phyloP scores from a whole-genome alignment of 1,140 invertebrate species.

The Scaptomyza pallida region DNA sequence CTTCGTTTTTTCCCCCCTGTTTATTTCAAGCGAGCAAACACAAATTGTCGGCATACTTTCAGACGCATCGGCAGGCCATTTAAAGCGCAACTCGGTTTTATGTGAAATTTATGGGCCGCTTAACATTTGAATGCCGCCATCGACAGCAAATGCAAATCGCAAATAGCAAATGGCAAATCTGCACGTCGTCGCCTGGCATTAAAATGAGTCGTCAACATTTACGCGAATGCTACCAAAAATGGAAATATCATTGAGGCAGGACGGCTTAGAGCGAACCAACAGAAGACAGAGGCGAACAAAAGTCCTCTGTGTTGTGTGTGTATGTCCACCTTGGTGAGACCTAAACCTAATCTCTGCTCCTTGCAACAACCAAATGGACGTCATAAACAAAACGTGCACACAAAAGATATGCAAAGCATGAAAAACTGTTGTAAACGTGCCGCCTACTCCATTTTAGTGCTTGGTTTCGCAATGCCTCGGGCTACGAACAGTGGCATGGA shows the following conservation, averaged over 20 bases:
- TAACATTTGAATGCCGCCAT: constrained; percentile 47
- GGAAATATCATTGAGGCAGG: constrained; percentile 14
- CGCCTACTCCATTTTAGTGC: constrained; percentile 45
- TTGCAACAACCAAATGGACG: constrained; percentile 60
- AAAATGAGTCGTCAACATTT: constrained; percentile 56
- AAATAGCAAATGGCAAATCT: constrained; percentile 38
- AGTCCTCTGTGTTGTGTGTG: background rate
- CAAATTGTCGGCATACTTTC: constrained; percentile 58
- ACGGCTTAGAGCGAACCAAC: background rate
- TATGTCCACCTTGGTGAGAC: constrained; percentile 53
- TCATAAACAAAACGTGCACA: constrained; percentile 66
- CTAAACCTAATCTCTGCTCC: constrained; percentile 61
- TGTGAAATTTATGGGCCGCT: constrained; percentile 48
- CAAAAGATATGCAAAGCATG: constrained; percentile 31
- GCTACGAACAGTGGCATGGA: constrained; percentile 45
- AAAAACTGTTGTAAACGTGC: constrained; percentile 44
- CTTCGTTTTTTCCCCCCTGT: constrained; percentile 4
- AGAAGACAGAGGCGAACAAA: constrained; percentile 1
- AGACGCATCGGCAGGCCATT: constrained; percentile 29
- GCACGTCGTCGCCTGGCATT: constrained; percentile 61
- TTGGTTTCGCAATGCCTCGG: constrained; percentile 15
- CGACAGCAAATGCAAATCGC: constrained; percentile 44
- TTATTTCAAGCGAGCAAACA: constrained; percentile 48
- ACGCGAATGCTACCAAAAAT: constrained; percentile 24
- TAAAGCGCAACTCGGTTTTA: constrained; percentile 39